Base-by-base conservation (phyloP, 2,113 vertebrate species). In the Campylorhamphus procurvoides region DNA sequence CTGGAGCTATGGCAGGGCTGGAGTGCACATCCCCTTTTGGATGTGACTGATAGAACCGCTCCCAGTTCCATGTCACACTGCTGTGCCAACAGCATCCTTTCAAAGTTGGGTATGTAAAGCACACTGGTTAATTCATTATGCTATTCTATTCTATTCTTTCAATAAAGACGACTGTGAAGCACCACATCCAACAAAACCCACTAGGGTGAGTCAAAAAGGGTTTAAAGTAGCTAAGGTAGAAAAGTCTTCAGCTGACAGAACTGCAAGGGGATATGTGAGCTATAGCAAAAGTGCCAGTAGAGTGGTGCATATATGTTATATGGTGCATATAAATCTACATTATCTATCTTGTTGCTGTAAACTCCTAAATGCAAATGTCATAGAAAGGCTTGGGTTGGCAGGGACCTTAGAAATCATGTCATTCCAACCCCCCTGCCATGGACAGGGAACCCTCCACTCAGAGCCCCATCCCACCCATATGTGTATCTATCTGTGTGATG, bases 181-280 rank as follows among this genome's bases (percentile, higher is more conserved):
- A 78, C 17, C 17, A n/a, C 17, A 37, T 46, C 17, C 52, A 74
- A n/a, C 7, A 83, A 91, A 84, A 49, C 4, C 8, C 60, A 50
- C 15, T 39, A 44, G 16, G 9, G 9, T 39, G 9, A 39, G 4
- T 17, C 16, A n/a, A 47, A 19, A 31, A 0, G 0, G 1, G 3
- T 5, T 5, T 2, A 1, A 44, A 53, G 10, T 9, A 78, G 37
- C 22, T 50, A 47, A 60, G 14, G 9, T 18, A 92, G 50, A 82
- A 85, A 55, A 4, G 3, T 37, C 39, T 67, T 84, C 71, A 76
- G 20, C 28, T 37, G 40, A 25, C 8, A 42, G 24, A 84, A 19
- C 13, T 47, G 58, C 23, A 74, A 37, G 18, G 23, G 18, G 5
- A 22, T 22, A 10, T 7, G 9, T 4, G 22, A 58, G 8, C 25